Evolutionary conservation across 1,140 invertebrate genomes (phyloP), one percentile per base, ranked within the genome.

Genomic region (Drosophila nigrodunni): DNA sequence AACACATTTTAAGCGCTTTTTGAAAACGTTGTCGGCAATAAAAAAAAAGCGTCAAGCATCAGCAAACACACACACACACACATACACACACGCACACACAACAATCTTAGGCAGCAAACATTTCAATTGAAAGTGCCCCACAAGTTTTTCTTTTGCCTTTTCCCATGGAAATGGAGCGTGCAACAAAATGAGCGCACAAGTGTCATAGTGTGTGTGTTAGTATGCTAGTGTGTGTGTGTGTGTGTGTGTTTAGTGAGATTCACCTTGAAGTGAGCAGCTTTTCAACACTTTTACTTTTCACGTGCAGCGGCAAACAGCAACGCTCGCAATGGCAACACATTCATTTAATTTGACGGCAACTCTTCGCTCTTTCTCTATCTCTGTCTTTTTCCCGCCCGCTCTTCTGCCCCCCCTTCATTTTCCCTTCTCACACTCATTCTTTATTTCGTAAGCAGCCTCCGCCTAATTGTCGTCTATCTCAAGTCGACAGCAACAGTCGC

Each of bases 261-360:
- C 82, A 88, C 83, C 82, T 88, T 82, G 73, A 88, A 87, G 83
- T 82, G 82, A 87, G 73, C 82, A 87, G 82, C 83, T 81, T 87
- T 82, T 75, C 68, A 88, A 82, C 82, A 76, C 83, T 88, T 87
- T 87, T 77, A 88, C 83, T 88, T 88, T 86, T 43, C 67, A 43
- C 37, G 7, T 39, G 57, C 62, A 68, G 30, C 44, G 50, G 43
- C 18, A 34, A 30, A 54, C 64, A 50, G 55, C 58, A 47, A 62
- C 49, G 25, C 46, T 55, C 34, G 59, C 60, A 61, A 21, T 71
- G 57, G 75, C 78, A 82, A 82, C 82, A 75, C 73, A 75, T 71
- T 87, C 83, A 82, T 87, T 88, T 87, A 87, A 87, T 87, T 88
- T 88, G 83, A 88, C 66, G 74, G 37, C 54, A 52, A 57, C 61